phyloP scores from a whole-genome alignment of 1,140 invertebrate genomes.

The Brachionus koreanus region DNA sequence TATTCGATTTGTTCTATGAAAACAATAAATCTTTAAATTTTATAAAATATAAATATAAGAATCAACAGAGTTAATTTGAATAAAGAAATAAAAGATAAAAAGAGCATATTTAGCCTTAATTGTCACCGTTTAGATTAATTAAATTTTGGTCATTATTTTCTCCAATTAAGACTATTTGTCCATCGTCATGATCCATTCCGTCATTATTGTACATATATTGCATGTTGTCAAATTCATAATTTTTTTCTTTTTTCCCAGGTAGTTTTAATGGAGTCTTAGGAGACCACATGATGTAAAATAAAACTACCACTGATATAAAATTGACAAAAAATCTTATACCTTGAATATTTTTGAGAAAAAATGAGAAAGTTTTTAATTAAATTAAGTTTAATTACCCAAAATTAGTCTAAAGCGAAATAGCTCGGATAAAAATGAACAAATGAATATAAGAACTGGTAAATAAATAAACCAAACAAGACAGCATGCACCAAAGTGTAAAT shows the following conservation, averaged over 20 bases:
- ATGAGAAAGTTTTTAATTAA: conserved; percentile 2
- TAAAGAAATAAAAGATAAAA: not conserved
- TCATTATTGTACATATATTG: conserved; percentile 10
- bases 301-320: conserved; percentile 37
- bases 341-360: not conserved
- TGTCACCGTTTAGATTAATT: not conserved
- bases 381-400: conserved; percentile 75
- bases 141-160: not conserved
- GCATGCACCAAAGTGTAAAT: conserved; percentile 84
- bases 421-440: conserved; percentile 84
- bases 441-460: conserved; percentile 83
- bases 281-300: conserved; percentile 30
- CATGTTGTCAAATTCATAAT: conserved; percentile 3
- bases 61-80: too few relatives aligned
- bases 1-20: not conserved
- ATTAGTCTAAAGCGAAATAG: conserved; percentile 91
- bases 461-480: conserved; percentile 88
- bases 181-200: conserved; percentile 1
- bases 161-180: not conserved
- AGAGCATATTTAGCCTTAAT: not conserved
- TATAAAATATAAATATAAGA: not conserved
- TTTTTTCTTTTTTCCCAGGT: conserved; percentile 23
- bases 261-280: conserved; percentile 31
- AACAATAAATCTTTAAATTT: not conserved
- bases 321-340: conserved; percentile 33